These are phyloP conservation scores for Hirudinaria manillensis DNA, from an alignment of 2,888 invertebrate genomes.

Conservation along the genomic window DNA sequence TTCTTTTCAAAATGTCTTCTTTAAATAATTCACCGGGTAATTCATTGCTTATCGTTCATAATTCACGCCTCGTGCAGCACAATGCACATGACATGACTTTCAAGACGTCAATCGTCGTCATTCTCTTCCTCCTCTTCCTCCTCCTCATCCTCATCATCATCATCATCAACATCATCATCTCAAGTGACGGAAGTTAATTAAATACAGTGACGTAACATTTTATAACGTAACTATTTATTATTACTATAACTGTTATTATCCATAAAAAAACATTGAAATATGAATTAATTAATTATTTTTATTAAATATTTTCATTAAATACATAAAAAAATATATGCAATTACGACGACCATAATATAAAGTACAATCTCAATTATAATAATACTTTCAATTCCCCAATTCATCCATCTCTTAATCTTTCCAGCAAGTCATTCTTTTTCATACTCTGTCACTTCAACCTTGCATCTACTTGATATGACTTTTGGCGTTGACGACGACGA, in stretches of 20 bases:
- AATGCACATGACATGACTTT: no score
- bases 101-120: constrained; percentile 24
- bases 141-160: constrained; percentile 23
- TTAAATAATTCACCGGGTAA: no score
- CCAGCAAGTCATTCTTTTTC: no score
- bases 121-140: constrained; percentile 28
- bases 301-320: background rate
- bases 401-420: no score
- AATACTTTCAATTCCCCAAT: background rate
- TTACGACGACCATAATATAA: background rate
- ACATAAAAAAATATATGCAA: background rate
- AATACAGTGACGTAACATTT: no score
- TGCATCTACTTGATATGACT: background rate
- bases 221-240: no score
- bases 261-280: background rate
- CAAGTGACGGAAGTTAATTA: no score
- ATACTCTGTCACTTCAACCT: no score
- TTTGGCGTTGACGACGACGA: constrained; percentile 9
- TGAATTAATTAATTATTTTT: background rate
- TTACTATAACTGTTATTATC: no score
- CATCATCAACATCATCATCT: constrained; percentile 24
- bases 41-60: no score
- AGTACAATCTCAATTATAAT: background rate
- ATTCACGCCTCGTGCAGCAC: no score
- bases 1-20: no score